These are phyloP conservation scores for Orchesella cincta DNA, from an alignment of 1,140 invertebrate genomes.

Conservation along the genomic window DNA sequence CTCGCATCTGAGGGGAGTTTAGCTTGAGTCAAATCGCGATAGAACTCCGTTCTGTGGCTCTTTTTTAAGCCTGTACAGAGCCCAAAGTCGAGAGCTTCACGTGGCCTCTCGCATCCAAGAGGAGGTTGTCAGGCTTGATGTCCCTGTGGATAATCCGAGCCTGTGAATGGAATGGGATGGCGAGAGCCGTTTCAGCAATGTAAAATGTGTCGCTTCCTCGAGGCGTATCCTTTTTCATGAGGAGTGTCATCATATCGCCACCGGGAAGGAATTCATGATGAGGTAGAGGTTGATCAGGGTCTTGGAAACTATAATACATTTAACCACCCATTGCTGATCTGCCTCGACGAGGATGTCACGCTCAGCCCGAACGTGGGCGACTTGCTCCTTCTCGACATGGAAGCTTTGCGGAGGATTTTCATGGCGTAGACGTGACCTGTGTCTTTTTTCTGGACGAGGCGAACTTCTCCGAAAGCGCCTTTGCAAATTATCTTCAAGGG, in stretches of 20 bases:
- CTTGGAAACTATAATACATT: conserved; percentile 99
- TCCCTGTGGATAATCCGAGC: conserved; percentile 99
- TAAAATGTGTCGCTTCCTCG: conserved; percentile 99
- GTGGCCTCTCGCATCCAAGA: conserved; percentile 96
- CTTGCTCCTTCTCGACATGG: conserved; percentile 99
- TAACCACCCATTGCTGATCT: conserved; percentile 99
- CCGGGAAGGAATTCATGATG: conserved; percentile 99
- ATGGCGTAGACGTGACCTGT: conserved; percentile 99
- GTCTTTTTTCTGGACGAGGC: conserved; percentile 98
- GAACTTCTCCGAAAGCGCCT: conserved; percentile 97
- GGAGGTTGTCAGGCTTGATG: conserved; percentile 98
- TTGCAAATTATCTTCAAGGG: conserved; percentile 95
- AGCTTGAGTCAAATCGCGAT: conserved; percentile 94
- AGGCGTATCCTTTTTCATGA: conserved; percentile 99
- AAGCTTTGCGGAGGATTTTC: conserved; percentile 98
- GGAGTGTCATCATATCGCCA: conserved; percentile 61
- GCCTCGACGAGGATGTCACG: conserved; percentile 97
- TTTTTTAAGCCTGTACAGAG: conserved; percentile 98
- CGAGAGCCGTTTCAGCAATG: conserved; percentile 95
- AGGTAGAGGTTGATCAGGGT: conserved; percentile 98
- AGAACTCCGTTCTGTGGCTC: conserved; percentile 98
- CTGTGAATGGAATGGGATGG: conserved; percentile 99
- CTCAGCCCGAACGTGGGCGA: conserved; percentile 97
- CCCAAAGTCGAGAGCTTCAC: conserved; percentile 98
- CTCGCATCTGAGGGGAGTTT: conserved; percentile 70